These are phyloP conservation scores for Pyrrhia umbra DNA, from an alignment of 2,888 invertebrate genomes.

Conservation along the genomic window DNA sequence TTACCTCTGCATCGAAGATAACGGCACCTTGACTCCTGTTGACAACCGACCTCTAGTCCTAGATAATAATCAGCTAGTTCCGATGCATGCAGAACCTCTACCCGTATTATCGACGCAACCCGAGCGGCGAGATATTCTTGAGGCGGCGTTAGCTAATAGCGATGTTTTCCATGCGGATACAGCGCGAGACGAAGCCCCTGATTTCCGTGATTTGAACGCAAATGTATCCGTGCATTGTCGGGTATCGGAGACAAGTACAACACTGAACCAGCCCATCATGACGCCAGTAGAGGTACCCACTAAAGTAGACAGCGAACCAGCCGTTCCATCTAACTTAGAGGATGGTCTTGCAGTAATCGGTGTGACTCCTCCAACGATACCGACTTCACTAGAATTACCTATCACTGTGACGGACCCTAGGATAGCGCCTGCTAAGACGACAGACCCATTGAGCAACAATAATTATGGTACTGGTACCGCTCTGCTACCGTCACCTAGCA, in stretches of 20 bases:
- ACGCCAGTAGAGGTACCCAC: conserved; percentile 94
- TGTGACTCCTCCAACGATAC: conserved; percentile 89
- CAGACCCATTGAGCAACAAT: conserved; percentile 79
- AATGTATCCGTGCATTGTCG: conserved; percentile 89
- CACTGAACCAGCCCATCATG: conserved; percentile 95
- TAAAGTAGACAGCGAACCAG: conserved; percentile 79
- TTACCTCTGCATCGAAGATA: conserved; percentile 93
- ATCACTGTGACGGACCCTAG: conserved; percentile 94
- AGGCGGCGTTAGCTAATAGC: conserved; percentile 93
- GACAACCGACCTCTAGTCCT: conserved; percentile 92
- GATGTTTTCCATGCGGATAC: conserved; percentile 92
- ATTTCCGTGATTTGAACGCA: conserved; percentile 91
- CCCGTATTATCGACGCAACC: conserved; percentile 74
- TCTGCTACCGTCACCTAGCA: conserved; percentile 77
- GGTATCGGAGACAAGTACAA: conserved; percentile 94
- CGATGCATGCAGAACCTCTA: conserved; percentile 80
- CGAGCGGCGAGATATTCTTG: conserved; percentile 92
- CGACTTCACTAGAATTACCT: conserved; percentile 93
- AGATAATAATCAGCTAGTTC: conserved; percentile 86
- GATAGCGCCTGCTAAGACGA: conserved; percentile 90
- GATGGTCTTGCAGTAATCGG: conserved; percentile 91
- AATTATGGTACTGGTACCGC: conserved; percentile 73
- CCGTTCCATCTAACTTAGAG: conserved; percentile 83
- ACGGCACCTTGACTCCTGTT: conserved; percentile 92
- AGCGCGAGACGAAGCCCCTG: conserved; percentile 90